Conservation (phyloP, 64 coral and sea anemone genomes). For the Pocillopora damicornis region DNA sequence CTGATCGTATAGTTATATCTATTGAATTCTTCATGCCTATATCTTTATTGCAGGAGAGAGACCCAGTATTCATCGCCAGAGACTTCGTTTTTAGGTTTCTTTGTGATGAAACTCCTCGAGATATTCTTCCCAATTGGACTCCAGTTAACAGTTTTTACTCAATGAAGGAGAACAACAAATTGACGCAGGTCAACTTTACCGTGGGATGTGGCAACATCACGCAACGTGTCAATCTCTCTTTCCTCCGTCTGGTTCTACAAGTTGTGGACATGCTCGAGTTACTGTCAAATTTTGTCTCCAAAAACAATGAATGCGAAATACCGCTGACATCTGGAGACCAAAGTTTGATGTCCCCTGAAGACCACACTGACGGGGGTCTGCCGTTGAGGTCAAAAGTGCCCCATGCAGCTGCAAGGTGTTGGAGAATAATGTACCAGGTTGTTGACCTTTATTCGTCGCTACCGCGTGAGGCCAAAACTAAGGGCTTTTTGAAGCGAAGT, state of each 20-base stretch:
- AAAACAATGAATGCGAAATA: neutral
- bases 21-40: neutral
- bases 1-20: too few species aligned
- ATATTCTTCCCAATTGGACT: neutral
- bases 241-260: conserved; percentile 74
- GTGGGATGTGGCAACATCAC: conserved; percentile 74
- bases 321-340: neutral
- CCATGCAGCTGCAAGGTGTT: conserved; percentile 65
- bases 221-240: conserved; percentile 71
- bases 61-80: conserved; percentile 86
- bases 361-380: conserved; percentile 12
- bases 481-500: conserved; percentile 54
- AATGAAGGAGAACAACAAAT: conserved; percentile 13
- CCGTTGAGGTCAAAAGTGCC: neutral
- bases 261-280: conserved; percentile 78
- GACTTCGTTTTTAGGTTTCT: conserved; percentile 74
- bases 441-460: conserved; percentile 90
- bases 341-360: neutral
- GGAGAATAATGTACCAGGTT: conserved; percentile 96
- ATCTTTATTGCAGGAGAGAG: conserved; percentile 51
- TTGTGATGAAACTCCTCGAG: conserved; percentile 43
- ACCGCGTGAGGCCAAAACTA: conserved; percentile 73
- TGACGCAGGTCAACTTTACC: conserved; percentile 73
- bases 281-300: conserved; percentile 33
- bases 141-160: conserved; percentile 5